Conservation (phyloP, 2,888 invertebrate species). For the Limnephilus rhombicus region DNA sequence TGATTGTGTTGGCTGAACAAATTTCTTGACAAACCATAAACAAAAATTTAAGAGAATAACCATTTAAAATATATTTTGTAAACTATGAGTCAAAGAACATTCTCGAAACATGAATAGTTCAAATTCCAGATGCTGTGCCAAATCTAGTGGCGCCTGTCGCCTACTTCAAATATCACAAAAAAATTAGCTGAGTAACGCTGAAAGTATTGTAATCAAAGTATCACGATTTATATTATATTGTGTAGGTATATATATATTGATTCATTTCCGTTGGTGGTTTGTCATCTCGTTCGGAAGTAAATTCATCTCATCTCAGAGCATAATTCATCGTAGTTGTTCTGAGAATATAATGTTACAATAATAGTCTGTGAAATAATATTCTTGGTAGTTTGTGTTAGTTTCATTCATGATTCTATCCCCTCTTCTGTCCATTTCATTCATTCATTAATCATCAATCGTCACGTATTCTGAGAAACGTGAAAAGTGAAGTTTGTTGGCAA, state of each 20-base stretch:
- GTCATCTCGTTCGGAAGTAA: not conserved
- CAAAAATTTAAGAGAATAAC: not conserved
- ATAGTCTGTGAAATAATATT: not conserved
- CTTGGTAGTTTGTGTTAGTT: not conserved
- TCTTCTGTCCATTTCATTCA: not conserved
- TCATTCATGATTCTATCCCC: not conserved
- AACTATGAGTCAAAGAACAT: not conserved
- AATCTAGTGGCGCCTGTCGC: not conserved
- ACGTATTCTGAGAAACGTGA: not conserved
- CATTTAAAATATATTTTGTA: constrained; percentile 2
- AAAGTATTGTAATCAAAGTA: not conserved
- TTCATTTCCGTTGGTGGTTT: not conserved
- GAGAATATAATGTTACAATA: not conserved
- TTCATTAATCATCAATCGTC: not conserved
- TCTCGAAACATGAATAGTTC: not conserved
- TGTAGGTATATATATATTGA: not conserved
- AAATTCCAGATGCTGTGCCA: not conserved
- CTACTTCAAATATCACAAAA: not conserved
- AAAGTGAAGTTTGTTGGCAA: not conserved
- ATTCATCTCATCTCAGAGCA: not conserved
- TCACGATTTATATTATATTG: not conserved
- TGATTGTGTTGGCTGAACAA: not conserved
- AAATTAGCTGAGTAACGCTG: not conserved
- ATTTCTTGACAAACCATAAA: not conserved
- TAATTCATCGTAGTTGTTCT: not conserved